phyloP scores from a whole-genome alignment of 2,113 vertebrate genomes.

The Agelaius phoeniceus region DNA sequence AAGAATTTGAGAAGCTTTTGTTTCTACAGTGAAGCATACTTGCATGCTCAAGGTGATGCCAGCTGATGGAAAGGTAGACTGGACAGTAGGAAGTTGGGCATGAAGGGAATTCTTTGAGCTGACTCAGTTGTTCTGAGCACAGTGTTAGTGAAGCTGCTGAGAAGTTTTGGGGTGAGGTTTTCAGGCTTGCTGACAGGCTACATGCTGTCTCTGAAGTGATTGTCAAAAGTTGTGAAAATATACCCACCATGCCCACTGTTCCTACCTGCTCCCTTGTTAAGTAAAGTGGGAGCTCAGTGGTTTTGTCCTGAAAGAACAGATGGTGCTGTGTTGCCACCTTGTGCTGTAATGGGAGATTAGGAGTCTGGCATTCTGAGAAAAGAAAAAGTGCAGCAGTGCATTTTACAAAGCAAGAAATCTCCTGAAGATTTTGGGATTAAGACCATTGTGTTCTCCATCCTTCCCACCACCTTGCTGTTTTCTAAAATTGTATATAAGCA shows the following conservation, averaged over 20 bases:
- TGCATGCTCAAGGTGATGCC: neutral
- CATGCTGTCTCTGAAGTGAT: neutral
- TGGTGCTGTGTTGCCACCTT: slow-evolving; percentile 59
- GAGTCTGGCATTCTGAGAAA: neutral
- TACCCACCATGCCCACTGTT: neutral
- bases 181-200: neutral
- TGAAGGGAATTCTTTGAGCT: neutral
- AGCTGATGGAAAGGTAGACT: neutral
- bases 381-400: neutral
- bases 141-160: neutral
- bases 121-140: neutral
- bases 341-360: slow-evolving; percentile 30
- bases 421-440: neutral
- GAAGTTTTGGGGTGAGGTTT: neutral
- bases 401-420: neutral
- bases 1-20: neutral
- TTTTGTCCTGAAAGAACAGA: neutral
- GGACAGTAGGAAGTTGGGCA: neutral
- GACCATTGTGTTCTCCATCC: neutral
- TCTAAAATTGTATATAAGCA: neutral
- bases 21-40: neutral
- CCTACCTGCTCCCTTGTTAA: neutral
- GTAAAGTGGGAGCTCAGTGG: neutral
- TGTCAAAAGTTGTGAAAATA: neutral
- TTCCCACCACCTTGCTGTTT: neutral